These are phyloP conservation scores for Hiodon tergisus DNA, from an alignment of 2,113 vertebrate genomes.

Conservation along the genomic window DNA sequence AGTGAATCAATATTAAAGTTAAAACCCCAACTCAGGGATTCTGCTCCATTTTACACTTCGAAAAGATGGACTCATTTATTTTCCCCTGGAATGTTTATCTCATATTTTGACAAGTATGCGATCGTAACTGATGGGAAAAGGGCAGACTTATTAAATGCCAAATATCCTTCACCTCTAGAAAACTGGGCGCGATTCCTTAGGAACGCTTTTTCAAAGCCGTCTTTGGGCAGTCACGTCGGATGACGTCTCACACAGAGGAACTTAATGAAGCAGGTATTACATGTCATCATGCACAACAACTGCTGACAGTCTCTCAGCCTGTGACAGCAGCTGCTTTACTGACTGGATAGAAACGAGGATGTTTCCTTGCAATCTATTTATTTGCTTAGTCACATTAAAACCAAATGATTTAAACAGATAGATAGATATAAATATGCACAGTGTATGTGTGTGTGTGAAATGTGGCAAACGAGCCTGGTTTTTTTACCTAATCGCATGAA, in stretches of 20 bases:
- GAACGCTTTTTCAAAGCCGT: not conserved
- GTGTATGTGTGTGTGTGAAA: too few species aligned
- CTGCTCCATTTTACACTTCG: not conserved
- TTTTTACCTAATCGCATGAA: too few species aligned
- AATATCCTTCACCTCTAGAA: not conserved
- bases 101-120: not conserved
- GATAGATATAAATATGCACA: not conserved
- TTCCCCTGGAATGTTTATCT: not conserved
- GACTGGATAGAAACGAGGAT: not conserved
- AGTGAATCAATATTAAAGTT: not conserved
- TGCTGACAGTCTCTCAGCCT: not conserved
- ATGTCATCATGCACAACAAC: not conserved
- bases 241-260: not conserved
- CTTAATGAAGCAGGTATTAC: not conserved
- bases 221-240: not conserved
- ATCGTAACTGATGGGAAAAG: not conserved
- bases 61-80: not conserved
- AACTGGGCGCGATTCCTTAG: not conserved
- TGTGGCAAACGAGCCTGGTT: too few species aligned
- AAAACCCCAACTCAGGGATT: not conserved
- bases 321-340: not conserved
- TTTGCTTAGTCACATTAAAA: too few species aligned
- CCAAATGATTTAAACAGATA: not conserved
- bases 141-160: not conserved
- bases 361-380: not conserved